Evolutionary conservation across 2,113 vertebrate species (phyloP), one percentile per base, ranked within the genome.

Genomic region (Bubo blakistoni): DNA sequence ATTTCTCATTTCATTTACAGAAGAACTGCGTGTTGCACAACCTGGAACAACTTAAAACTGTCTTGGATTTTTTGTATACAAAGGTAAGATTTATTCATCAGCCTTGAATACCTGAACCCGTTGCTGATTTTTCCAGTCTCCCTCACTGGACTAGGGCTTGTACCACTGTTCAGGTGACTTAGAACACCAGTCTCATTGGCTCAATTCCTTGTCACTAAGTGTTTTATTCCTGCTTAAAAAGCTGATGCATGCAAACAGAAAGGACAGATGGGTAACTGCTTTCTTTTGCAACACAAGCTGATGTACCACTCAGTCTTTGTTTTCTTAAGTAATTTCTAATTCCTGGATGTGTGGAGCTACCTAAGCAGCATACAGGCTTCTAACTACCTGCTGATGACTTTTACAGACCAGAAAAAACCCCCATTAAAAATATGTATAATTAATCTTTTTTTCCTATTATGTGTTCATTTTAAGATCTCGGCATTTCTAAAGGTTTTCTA

Each of bases 11-110:
- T 88, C 59, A 63, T 72, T 88, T 82, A 30, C 91, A 98, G 98
- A 72, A 94, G 22, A 66, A 78, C 26, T 95, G 82, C 21, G 10
- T 90, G 47, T 16, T 5, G 0, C 80, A 84, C 22, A 76, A 26
- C 44, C 40, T 98, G 76, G 52, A 71, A 67, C 51, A 95, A 32
- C 93, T 98, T 94, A 91, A 47, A 14, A 4, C 16, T 40, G 59
- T 76, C 16, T 94, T 98, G 88, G 97, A 98, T 65, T 97, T 97
- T 90, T 95, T 98, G 61, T 93, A 96, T 57, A 20, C 83, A 71
- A 66, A 97, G 92, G 98, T 98, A 93, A 98, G 96, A 18, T 40
- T 17, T 72, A 38, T 81, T 95, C n/a, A 59, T 71, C 44, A 86
- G 1, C 15, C 24, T 42, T 65, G 51, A 82, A 57, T 12, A 57